Conservation (phyloP, 1,140 invertebrate genomes). For the Drosophila trapezifrons region DNA sequence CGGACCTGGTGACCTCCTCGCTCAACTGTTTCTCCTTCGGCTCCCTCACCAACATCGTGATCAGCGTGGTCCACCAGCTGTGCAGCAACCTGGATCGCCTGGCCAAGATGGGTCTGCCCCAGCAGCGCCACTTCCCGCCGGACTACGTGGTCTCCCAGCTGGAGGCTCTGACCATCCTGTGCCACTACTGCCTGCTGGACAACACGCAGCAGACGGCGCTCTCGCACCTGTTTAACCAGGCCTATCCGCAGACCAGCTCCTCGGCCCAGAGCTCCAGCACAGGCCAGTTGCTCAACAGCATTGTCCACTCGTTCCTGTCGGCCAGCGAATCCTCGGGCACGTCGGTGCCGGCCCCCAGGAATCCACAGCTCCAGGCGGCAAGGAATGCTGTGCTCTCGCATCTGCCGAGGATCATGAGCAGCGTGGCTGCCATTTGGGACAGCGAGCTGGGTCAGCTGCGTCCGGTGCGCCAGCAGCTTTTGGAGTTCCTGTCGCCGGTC, state of each 20-base stretch:
- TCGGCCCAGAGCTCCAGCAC: constrained; percentile 86
- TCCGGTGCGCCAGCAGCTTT: constrained; percentile 89
- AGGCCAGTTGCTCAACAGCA: constrained; percentile 91
- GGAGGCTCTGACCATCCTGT: constrained; percentile 92
- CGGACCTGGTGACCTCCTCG: constrained; percentile 91
- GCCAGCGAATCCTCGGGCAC: constrained; percentile 52
- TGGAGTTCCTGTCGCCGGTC: constrained; percentile 94
- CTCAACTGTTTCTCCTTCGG: constrained; percentile 89
- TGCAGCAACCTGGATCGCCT: constrained; percentile 92
- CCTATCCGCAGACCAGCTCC: constrained; percentile 85
- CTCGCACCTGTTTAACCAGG: constrained; percentile 87
- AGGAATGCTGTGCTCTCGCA: constrained; percentile 91
- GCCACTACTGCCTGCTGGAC: constrained; percentile 94
- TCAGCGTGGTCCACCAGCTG: constrained; percentile 92
- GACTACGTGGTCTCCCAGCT: constrained; percentile 93
- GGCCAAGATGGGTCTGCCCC: constrained; percentile 75
- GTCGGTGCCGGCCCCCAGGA: constrained; percentile 65
- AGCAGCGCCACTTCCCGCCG: constrained; percentile 85
- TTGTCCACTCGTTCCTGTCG: constrained; percentile 91
- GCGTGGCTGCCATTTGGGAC: constrained; percentile 92
- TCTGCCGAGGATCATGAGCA: constrained; percentile 92
- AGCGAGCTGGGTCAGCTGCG: constrained; percentile 85
- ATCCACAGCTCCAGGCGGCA: constrained; percentile 85
- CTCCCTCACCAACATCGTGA: constrained; percentile 90
- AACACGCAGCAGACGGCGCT: constrained; percentile 87